Conservation (phyloP, 2,113 vertebrate genomes). For the Lathamus discolor region DNA sequence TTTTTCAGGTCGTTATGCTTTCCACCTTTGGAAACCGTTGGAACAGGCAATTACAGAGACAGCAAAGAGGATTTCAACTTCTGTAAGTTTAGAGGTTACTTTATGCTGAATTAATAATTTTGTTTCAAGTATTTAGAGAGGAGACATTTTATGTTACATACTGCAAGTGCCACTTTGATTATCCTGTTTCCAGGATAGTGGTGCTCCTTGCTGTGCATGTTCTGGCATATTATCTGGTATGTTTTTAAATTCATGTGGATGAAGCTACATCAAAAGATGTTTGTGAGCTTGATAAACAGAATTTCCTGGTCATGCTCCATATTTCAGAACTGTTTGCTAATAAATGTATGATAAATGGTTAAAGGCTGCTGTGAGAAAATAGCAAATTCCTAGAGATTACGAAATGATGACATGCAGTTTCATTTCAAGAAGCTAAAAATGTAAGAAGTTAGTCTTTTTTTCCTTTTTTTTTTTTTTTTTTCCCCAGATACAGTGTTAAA, state of each 20-base stretch:
- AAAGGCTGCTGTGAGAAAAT: neutral
- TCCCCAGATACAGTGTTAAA: neutral
- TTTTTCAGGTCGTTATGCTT: slow-evolving; percentile 85
- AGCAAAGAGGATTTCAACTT: slow-evolving; percentile 81
- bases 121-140: neutral
- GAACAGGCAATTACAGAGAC: slow-evolving; percentile 84
- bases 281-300: neutral
- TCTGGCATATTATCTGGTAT: neutral
- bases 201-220: neutral
- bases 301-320: neutral
- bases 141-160: neutral
- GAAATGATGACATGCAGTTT: neutral
- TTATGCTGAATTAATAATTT: neutral
- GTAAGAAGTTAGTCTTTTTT: neutral
- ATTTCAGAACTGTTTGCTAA: neutral
- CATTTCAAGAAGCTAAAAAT: neutral
- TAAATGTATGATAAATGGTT: neutral
- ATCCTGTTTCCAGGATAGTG: neutral
- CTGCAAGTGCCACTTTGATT: neutral
- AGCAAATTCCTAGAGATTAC: neutral
- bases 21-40: slow-evolving; percentile 89
- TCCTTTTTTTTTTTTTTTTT: neutral
- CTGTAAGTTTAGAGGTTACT: slow-evolving; percentile 76
- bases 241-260: neutral
- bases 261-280: neutral